Evolutionary conservation across 2,797 vertebrate species (phyloP), one percentile per base, ranked within the genome.

Genomic region (Euphonia xanthogaster): DNA sequence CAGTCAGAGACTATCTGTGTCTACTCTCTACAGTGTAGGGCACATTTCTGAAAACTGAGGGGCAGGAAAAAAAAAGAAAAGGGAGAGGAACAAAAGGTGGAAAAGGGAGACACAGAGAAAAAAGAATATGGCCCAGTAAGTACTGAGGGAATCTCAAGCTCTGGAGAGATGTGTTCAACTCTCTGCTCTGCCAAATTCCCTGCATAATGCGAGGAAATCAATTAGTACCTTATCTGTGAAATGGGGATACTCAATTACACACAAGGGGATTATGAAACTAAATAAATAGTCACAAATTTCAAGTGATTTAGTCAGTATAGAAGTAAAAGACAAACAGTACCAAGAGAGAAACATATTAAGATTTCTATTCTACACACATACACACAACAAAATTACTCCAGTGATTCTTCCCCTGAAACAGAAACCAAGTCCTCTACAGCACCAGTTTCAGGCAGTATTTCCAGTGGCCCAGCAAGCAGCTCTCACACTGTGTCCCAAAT

Each of bases 171-270:
- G 31, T 0, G 1, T 94, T 96, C 92, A 89, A 60, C 62, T 86
- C 92, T 94, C 95, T 92, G 89, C 79, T 96, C 94, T 94, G 94
- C 92, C 94, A 96, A 95, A 96, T 92, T 95, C 93, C 94, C 87
- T 78, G 89, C 91, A 72, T 96, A 96, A 96, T 89, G 86, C 1
- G 10, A 96, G 72, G 66, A 96, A 96, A 97, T 97, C 95, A 96
- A 93, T 93, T 96, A 96, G 96, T 94, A 88, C 62, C 76, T 96
- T 93, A 95, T 94, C 93, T 96, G 94, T 94, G 95, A 94, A 97
- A 96, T 90, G 94, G 91, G 91, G 92, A 95, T 95, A 95, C 90
- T 94, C 89, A 89, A 88, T 95, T 94, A 90, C 79, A 93, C 91
- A 94, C 96, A 81, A 45, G 96, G 82, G 93, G 83, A 91, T 91